Conservation (phyloP, 2,888 invertebrate species). For the Lamproptera curius region DNA sequence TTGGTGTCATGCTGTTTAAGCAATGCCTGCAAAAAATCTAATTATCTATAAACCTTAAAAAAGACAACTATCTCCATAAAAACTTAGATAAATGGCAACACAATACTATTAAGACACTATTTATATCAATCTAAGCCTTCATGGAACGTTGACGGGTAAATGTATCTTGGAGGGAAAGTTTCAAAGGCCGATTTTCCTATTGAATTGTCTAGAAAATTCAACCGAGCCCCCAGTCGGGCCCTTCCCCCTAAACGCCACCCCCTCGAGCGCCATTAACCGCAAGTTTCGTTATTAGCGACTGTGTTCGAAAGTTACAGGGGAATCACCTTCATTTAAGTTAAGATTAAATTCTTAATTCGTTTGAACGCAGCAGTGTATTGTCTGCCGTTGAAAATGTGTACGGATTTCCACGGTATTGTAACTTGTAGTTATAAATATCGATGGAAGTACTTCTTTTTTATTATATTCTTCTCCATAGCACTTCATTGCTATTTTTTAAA, state of each 20-base stretch:
- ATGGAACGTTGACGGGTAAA: conserved; percentile 37
- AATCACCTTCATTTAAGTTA: conserved; percentile 73
- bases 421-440: no score
- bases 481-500: no score
- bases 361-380: conserved; percentile 44
- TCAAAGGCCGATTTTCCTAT: conserved; percentile 70
- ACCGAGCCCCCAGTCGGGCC: conserved; percentile 30
- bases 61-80: no score
- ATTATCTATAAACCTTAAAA: no score
- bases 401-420: no score
- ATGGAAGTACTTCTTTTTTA: no score
- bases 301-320: conserved; percentile 68
- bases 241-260: conserved; percentile 27
- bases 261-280: conserved; percentile 59
- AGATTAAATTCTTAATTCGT: conserved; percentile 67
- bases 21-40: no score
- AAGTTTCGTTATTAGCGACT: conserved; percentile 74
- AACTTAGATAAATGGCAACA: background rate
- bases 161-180: conserved; percentile 56
- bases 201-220: conserved; percentile 66
- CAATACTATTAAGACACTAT: background rate
- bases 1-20: no score
- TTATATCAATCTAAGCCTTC: conserved; percentile 10
- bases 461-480: no score
- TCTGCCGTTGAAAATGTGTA: no score